Conservation (phyloP, 2,113 vertebrate genomes). For the Pteruthius melanotis region DNA sequence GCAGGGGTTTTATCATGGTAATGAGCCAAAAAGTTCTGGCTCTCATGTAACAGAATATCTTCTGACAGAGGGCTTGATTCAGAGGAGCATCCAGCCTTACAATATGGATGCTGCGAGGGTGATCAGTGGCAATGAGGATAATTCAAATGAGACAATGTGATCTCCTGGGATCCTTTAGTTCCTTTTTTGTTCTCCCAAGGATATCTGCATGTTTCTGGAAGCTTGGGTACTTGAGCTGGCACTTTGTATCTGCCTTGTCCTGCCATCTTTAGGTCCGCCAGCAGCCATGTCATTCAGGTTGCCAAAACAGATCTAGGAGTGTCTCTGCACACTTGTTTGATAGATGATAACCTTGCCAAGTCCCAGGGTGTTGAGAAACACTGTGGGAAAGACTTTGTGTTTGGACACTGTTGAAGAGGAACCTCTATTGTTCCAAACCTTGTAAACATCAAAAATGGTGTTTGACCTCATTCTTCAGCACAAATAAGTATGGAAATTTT, state of each 20-base stretch:
- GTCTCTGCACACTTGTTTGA: neutral
- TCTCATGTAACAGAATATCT: neutral
- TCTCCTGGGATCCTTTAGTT: neutral
- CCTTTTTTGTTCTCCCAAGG: neutral
- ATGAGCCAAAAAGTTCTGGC: neutral
- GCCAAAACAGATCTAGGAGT: neutral
- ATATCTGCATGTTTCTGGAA: neutral
- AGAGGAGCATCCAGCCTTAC: neutral
- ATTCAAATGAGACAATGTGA: neutral
- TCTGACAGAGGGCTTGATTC: neutral
- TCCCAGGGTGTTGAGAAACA: neutral
- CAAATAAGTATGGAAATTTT: neutral
- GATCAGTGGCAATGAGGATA: fast-evolving
- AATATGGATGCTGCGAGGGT: neutral
- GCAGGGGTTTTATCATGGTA: neutral
- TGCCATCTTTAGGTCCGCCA: neutral
- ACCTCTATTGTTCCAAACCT: neutral
- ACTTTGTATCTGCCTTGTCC: neutral
- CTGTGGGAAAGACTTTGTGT: neutral
- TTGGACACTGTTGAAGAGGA: neutral
- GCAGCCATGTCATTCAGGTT: neutral
- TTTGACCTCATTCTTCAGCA: neutral
- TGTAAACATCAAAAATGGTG: neutral
- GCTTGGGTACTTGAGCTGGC: neutral
- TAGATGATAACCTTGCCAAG: neutral